Evolutionary conservation across 2,797 vertebrate genomes (phyloP), one percentile per base, ranked within the genome.

Genomic region (Fundulus diaphanus): DNA sequence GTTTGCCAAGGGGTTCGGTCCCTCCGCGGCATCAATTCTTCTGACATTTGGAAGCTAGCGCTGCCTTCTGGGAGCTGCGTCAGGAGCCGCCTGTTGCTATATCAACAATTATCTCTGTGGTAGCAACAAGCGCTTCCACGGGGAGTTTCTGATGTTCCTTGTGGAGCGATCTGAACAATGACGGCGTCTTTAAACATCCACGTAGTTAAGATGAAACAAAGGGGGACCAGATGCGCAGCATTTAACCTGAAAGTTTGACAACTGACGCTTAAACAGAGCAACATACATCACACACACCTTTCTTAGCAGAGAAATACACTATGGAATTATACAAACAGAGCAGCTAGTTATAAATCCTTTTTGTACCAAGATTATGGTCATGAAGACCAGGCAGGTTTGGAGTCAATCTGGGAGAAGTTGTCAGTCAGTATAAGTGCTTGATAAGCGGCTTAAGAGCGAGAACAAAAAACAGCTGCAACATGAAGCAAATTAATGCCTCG

Each of bases 21-120:
- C 84, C 54, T 42, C 83, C 79, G 82, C 33, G 72, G 76, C 86
- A 88, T 87, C 80, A 85, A 88, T 89, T 88, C 87, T 82, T 80
- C 88, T 90, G 92, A 92, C 91, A 93, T 90, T 92, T 90, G 73
- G 83, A 92, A 83, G 87, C 84, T 35, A 90, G 87, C 79, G 69
- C 77, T 77, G 86, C 87, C 84, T 82, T 91, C 78, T 86, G 86
- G 92, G 85, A 90, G 85, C 85, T 80, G 75, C 89, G 87, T 88
- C 81, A 68, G 79, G 90, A 88, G 85, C 89, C 82, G 80, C 76
- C 80, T 87, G 92, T 91, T 92, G 88, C 90, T 88, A 90, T 91
- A 87, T 81, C 92, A 88, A 93, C 87, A 77, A 91, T 89, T 83
- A 89, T 88, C 87, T 83, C 87, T 85, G 84, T 72, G 82, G 88